These are phyloP conservation scores for Troides helena DNA, from an alignment of 2,888 invertebrate species.

Conservation along the genomic window DNA sequence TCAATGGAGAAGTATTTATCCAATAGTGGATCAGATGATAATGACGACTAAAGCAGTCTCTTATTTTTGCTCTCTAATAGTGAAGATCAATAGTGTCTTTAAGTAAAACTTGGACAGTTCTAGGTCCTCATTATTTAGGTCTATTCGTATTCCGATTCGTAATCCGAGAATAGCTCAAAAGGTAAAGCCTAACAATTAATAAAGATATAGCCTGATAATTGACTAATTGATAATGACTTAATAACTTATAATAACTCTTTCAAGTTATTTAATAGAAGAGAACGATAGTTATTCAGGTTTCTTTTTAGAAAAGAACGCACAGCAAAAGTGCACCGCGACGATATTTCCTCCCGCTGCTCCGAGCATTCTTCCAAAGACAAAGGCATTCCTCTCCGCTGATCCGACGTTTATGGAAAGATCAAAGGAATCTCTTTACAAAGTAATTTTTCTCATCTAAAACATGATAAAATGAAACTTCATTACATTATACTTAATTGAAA, in stretches of 20 bases:
- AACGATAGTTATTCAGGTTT: neutral
- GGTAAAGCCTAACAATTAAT: too few species aligned
- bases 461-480: neutral
- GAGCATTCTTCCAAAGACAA: neutral
- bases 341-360: neutral
- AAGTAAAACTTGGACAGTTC: too few species aligned
- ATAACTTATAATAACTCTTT: neutral
- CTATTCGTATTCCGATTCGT: too few species aligned
- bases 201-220: too few species aligned
- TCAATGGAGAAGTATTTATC: too few species aligned
- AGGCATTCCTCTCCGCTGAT: constrained; percentile 3
- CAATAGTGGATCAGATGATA: too few species aligned
- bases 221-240: too few species aligned
- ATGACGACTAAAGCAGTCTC: too few species aligned
- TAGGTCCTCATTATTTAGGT: too few species aligned
- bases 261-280: neutral
- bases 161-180: too few species aligned
- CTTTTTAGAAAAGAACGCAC: neutral
- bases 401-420: neutral
- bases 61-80: too few species aligned
- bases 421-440: neutral
- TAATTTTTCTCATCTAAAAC: neutral
- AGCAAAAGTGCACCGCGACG: neutral
- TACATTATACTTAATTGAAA: neutral
- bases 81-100: too few species aligned